These are phyloP conservation scores for Hirtodrosophila alboralis DNA, from an alignment of 2,888 invertebrate genomes.

Conservation along the genomic window DNA sequence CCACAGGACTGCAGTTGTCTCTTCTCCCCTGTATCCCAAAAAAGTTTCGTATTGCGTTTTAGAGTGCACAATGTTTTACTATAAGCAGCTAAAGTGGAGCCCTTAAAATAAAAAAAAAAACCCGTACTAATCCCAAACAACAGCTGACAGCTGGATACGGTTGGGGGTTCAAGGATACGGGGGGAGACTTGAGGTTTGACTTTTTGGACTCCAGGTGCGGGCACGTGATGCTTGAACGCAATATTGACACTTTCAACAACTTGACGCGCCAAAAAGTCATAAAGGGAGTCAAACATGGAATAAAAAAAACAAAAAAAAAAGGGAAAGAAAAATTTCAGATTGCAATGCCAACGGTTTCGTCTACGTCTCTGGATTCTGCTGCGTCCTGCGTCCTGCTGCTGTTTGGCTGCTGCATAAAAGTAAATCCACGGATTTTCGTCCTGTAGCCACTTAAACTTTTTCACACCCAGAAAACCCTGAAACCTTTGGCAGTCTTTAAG, in stretches of 20 bases:
- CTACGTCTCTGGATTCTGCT: no score
- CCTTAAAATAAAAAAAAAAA: no score
- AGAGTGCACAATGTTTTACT: conserved; percentile 68
- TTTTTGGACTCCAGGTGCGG: conserved; percentile 44
- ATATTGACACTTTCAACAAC: conserved; percentile 81
- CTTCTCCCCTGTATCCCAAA: background rate
- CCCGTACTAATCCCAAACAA: conserved; percentile 49
- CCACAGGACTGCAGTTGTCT: conserved; percentile 37
- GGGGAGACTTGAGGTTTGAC: background rate
- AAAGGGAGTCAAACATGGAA: conserved; percentile 75
- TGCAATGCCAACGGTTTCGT: conserved; percentile 27
- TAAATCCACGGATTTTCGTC: conserved; percentile 80
- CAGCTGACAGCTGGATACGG: conserved; percentile 59
- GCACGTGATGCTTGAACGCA: conserved; percentile 79
- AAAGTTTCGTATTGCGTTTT: conserved; percentile 79
- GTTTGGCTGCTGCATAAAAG: conserved; percentile 66
- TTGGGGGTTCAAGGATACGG: conserved; percentile 3
- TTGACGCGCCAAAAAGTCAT: conserved; percentile 79
- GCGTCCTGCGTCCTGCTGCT: background rate
- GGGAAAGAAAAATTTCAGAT: conserved; percentile 58
- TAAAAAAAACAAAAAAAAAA: no score
- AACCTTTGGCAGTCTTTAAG: conserved; percentile 64
- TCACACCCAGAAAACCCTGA: conserved; percentile 69
- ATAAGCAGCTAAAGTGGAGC: conserved; percentile 71
- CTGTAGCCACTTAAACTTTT: conserved; percentile 82